Percentiles rank a stretch among this genome's conserved stretches.
These are phyloP conservation scores for Eulemur mongoz DNA, from an alignment of 2,797 vertebrate genomes.

Conservation along the genomic window DNA sequence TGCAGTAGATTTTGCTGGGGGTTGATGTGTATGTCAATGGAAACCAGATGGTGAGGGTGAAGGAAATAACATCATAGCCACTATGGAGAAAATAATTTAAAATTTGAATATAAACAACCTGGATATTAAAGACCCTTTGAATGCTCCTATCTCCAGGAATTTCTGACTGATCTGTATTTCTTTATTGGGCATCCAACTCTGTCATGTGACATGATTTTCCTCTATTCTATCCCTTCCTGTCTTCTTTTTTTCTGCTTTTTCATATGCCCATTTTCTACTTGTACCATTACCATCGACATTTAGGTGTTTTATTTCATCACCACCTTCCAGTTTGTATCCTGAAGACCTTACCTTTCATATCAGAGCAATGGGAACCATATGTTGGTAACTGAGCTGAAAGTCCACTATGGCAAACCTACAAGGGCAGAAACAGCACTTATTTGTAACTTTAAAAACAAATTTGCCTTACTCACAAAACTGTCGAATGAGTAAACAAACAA, in stretches of 20 bases:
- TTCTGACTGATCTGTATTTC: not conserved
- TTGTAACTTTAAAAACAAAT: conserved; percentile 16
- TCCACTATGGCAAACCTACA: not conserved
- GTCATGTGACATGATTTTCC: not conserved
- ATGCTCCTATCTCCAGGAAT: not conserved
- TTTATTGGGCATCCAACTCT: not conserved
- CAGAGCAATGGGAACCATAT: not conserved
- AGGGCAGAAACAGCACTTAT: not conserved
- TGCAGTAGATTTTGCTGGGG: not conserved
- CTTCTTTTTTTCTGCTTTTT: not conserved
- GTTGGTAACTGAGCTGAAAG: not conserved
- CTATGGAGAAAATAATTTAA: not conserved
- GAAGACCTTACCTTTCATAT: not conserved
- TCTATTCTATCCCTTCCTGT: not conserved
- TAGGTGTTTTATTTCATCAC: not conserved
- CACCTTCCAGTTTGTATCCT: not conserved
- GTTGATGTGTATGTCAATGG: not conserved
- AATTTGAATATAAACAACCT: not conserved
- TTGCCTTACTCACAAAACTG: not conserved
- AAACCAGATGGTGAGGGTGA: not conserved
- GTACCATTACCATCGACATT: not conserved
- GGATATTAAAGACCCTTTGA: not conserved
- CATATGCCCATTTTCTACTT: not conserved
- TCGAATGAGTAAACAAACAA: not conserved
- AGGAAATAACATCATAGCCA: not conserved